Evolutionary conservation across 2,113 vertebrate genomes (phyloP).

Genomic region (Hemiscyllium ocellatum): DNA sequence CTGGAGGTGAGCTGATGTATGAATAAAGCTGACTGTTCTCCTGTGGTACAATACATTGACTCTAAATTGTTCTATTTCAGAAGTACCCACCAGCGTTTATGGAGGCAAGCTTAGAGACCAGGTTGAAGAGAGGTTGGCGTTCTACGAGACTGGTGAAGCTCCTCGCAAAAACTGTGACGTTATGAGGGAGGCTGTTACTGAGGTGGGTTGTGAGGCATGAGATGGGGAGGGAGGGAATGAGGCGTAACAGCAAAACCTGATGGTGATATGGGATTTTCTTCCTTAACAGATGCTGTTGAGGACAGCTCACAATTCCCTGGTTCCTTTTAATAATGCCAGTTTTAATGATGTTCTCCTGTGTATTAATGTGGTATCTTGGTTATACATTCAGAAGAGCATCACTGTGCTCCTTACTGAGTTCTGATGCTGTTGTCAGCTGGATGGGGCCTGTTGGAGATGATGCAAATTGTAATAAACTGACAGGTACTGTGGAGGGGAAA

Average conservation of each 20-base stretch:
- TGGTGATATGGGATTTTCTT: no score
- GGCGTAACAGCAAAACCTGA: no score
- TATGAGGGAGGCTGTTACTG: slow-evolving; percentile 80
- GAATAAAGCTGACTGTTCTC: no score
- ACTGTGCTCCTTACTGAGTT: no score
- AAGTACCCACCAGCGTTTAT: slow-evolving; percentile 79
- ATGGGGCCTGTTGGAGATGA: slow-evolving; percentile 60
- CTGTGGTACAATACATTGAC: background rate
- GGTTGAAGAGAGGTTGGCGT: slow-evolving; percentile 85
- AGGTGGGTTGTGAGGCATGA: slow-evolving; percentile 54
- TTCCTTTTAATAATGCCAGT: no score
- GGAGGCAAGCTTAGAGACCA: slow-evolving; percentile 86
- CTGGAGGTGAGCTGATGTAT: background rate
- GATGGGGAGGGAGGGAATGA: no score
- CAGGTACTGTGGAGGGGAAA: slow-evolving; percentile 56
- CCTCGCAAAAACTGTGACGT: slow-evolving; percentile 88
- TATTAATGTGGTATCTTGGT: background rate
- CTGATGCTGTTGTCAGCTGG: background rate
- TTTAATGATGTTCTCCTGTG: background rate
- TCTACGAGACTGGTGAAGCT: slow-evolving; percentile 82
- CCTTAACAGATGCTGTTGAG: no score
- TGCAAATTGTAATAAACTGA: slow-evolving; percentile 64
- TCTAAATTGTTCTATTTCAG: slow-evolving; percentile 49
- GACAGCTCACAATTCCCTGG: no score
- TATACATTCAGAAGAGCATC: background rate